Base-by-base conservation (phyloP, 2,797 vertebrate species). In the Coregonus suidteri region DNA sequence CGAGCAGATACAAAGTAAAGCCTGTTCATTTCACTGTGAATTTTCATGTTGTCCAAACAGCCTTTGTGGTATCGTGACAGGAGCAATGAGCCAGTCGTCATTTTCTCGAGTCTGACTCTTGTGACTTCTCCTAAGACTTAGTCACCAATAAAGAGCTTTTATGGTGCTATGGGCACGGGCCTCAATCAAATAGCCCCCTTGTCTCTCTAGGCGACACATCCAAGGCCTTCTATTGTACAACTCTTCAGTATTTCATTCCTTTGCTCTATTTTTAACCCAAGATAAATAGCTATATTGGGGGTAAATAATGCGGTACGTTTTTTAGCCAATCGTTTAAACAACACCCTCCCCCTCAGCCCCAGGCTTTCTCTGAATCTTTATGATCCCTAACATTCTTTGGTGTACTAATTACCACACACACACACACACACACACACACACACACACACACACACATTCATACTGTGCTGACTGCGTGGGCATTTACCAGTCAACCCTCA, bases 401-500 rank as follows among this genome's bases (percentile, higher is more conserved):
- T 34, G 30, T 35, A 77, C 72, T 71, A 75, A 67, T 37, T 25
- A 41, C 53, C 31, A 54, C 35, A 74, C 76, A 67, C 62, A 68
- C 25, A 25, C 25, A 25, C 25, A n/a, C n/a, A n/a, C n/a, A n/a
- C n/a, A 25, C 25, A 25, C 25, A 25, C 25, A 25, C 25, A 25
- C 25, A 25, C 25, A 25, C 75, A 56, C 68, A 71, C 69, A 73
- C 73, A 68, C 66, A 67, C 73, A 87, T 77, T 85, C 79, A 86
- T 69, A 68, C 66, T 68, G 66, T 35, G 30, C 66, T 14, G 4
- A 68, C 30, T 68, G 31, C 34, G 16, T 41, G 69, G 78, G 79
- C 73, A 18, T 69, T 56, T 56, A 66, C 59, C 53, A 35, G 64
- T 66, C 74, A 71, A 66, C 71, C 67, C 71, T 71, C 90, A 88